These are phyloP conservation scores for Sepiola atlantica DNA, from an alignment of 2,888 invertebrate species.

Conservation along the genomic window DNA sequence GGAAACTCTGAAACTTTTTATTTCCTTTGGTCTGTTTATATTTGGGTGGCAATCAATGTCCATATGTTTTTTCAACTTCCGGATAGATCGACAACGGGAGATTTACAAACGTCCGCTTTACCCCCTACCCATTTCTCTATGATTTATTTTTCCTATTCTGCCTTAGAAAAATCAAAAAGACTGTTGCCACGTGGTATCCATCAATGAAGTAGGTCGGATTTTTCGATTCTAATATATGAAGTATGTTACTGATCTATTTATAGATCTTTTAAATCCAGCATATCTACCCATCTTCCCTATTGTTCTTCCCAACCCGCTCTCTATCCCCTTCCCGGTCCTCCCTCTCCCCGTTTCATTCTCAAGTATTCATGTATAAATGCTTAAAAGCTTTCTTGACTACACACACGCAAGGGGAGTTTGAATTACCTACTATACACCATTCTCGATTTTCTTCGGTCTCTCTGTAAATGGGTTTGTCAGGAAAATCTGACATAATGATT, in stretches of 20 bases:
- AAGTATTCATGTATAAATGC: too few relatives aligned
- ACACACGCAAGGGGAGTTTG: too few relatives aligned
- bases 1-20: background rate
- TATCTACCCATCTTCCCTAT: too few relatives aligned
- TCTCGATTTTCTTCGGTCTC: too few relatives aligned
- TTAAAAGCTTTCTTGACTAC: too few relatives aligned
- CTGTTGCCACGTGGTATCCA: background rate
- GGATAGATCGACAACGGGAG: conserved; percentile 5
- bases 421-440: too few relatives aligned
- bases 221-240: background rate
- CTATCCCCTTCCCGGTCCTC: background rate
- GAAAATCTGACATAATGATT: too few relatives aligned
- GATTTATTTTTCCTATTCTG: background rate
- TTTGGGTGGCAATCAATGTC: conserved; percentile 18
- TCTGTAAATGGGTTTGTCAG: too few relatives aligned
- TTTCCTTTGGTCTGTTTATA: background rate
- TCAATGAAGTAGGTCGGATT: background rate
- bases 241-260: too few relatives aligned
- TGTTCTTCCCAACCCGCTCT: background rate
- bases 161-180: background rate
- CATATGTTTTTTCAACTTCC: conserved; percentile 2
- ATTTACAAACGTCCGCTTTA: background rate
- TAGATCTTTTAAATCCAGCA: too few relatives aligned
- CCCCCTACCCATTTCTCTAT: background rate
- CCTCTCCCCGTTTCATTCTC: background rate